A percentile compares a stretch with the other conserved stretches of the same genome.
Conservation (phyloP, 2,113 vertebrate species). For the Limnothrissa miodon region DNA sequence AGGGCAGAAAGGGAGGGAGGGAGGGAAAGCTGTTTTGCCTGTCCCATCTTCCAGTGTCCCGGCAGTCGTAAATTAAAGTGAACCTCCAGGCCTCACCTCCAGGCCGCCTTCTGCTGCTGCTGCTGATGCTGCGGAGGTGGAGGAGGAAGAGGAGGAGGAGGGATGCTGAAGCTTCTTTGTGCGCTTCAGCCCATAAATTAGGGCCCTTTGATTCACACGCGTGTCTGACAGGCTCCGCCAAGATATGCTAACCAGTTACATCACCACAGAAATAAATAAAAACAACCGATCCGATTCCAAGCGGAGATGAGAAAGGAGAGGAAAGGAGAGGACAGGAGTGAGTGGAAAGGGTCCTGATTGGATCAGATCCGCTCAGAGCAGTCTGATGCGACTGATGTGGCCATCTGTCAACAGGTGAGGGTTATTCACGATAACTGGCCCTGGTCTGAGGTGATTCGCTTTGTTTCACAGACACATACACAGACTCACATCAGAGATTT, state of each 20-base stretch:
- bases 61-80: slow-evolving; percentile 77
- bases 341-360: neutral
- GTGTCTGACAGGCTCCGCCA: neutral
- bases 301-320: neutral
- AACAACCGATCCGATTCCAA: neutral
- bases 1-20: neutral
- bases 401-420: neutral
- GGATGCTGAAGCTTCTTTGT: slow-evolving; percentile 64
- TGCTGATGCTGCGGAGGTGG: neutral
- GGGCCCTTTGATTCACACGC: slow-evolving; percentile 53
- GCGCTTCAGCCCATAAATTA: slow-evolving; percentile 69
- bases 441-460: neutral
- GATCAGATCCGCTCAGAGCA: neutral
- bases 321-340: neutral
- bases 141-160: neutral
- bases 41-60: slow-evolving; percentile 69
- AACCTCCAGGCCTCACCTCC: slow-evolving; percentile 28
- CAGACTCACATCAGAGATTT: no score
- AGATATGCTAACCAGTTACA: neutral
- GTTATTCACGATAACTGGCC: neutral
- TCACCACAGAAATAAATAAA: slow-evolving; percentile 10
- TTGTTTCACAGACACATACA: neutral
- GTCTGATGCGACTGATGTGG: neutral
- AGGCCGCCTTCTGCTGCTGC: neutral
- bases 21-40: slow-evolving; percentile 55